A percentile compares a stretch with the other conserved stretches of the same genome.
phyloP scores from a whole-genome alignment of 30 jellyfish, hydroid and myxozoan genomes.

The Aurelia coerulea region DNA sequence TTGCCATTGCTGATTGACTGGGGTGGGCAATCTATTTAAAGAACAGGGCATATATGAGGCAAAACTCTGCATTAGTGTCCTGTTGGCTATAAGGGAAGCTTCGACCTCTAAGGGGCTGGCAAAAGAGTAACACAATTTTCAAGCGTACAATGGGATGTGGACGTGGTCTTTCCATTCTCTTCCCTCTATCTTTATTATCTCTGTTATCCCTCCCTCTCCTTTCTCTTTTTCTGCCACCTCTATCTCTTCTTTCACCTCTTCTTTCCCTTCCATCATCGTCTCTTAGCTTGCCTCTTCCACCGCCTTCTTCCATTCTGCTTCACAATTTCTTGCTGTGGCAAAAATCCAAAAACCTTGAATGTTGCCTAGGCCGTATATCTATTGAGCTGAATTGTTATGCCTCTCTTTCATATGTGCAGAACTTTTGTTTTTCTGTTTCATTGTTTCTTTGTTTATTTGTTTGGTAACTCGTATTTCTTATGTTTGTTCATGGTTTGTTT shows the following conservation, averaged over 20 bases:
- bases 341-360: background rate
- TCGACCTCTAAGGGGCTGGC: no score
- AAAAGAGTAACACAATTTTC: no score
- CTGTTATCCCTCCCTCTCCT: conserved; percentile 73
- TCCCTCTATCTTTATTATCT: conserved; percentile 69
- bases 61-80: no score
- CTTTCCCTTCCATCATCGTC: conserved; percentile 67
- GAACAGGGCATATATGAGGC: no score
- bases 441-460: no score
- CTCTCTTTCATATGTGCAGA: background rate
- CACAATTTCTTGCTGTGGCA: background rate
- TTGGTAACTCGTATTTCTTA: no score
- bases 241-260: conserved; percentile 76
- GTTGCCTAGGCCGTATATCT: conserved; percentile 13
- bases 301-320: conserved; percentile 31
- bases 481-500: no score
- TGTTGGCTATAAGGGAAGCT: no score
- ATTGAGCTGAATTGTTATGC: conserved; percentile 31
- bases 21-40: no score
- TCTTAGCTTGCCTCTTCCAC: conserved; percentile 51
- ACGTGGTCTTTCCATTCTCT: conserved; percentile 55
- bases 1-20: no score
- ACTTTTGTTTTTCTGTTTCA: no score
- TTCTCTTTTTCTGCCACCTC: conserved; percentile 78
- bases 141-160: no score